Percentiles rank a stretch among this genome's conserved stretches.
These are phyloP conservation scores for Siniperca knerii DNA, from an alignment of 2,113 vertebrate species.

Conservation along the genomic window DNA sequence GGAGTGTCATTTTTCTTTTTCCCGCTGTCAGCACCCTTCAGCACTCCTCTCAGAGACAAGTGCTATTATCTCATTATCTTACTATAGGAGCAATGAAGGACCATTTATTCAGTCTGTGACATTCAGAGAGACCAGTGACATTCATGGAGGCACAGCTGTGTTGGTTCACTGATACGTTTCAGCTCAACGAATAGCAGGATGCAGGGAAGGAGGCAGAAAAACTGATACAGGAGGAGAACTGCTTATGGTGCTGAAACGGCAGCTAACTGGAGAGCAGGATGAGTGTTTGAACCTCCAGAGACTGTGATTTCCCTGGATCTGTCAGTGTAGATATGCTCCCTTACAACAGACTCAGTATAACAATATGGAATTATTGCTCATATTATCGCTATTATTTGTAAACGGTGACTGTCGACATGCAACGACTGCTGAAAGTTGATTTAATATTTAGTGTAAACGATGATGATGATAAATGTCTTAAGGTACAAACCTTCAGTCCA, in stretches of 20 bases:
- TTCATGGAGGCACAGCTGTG: conserved; percentile 41
- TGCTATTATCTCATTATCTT: conserved; percentile 71
- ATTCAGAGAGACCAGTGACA: conserved; percentile 63
- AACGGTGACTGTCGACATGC: not conserved
- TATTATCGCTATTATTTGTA: not conserved
- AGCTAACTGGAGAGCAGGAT: not conserved
- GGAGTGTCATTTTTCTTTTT: conserved; percentile 61
- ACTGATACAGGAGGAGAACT: not conserved
- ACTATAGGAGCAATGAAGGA: conserved; percentile 37
- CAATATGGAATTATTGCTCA: not conserved
- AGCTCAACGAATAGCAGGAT: conserved; percentile 21
- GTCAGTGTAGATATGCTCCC: not conserved
- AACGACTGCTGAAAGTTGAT: too few relatives aligned
- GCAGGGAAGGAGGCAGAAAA: not conserved
- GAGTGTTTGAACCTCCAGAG: not conserved
- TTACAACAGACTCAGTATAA: not conserved
- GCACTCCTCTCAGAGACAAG: conserved; percentile 58
- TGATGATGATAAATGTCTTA: not conserved
- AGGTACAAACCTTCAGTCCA: not conserved
- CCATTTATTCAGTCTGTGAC: conserved; percentile 64
- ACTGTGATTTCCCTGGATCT: not conserved
- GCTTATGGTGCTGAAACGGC: not conserved
- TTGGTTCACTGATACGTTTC: not conserved
- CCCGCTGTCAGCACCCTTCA: conserved; percentile 60
- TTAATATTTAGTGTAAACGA: too few relatives aligned